Conservation (phyloP, 2,888 invertebrate genomes). For the Catocala sponsa region DNA sequence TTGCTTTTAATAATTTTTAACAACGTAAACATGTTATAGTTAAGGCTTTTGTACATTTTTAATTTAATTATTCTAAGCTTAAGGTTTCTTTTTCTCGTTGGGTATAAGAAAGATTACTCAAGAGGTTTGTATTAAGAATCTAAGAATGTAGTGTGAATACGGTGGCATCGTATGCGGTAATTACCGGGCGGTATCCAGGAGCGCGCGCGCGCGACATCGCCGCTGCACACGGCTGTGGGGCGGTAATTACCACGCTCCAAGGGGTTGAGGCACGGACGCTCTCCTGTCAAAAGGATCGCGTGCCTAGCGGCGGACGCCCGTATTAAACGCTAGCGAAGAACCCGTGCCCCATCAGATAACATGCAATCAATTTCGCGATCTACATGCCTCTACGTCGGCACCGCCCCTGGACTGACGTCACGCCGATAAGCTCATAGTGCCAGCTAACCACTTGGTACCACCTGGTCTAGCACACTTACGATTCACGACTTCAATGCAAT, state of each 20-base stretch:
- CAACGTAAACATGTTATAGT: no score
- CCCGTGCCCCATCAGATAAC: conserved; percentile 86
- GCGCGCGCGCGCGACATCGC: conserved; percentile 78
- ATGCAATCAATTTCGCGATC: conserved; percentile 88
- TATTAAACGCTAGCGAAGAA: conserved; percentile 87
- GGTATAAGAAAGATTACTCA: neutral
- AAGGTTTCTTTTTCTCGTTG: neutral
- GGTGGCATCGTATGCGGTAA: conserved; percentile 43
- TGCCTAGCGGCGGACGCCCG: conserved; percentile 81
- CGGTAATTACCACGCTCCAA: conserved; percentile 81
- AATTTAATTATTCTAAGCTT: no score
- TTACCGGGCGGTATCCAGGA: conserved; percentile 42
- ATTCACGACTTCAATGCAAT: conserved; percentile 54
- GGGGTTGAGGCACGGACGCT: conserved; percentile 79
- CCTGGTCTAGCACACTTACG: conserved; percentile 61
- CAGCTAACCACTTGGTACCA: conserved; percentile 82
- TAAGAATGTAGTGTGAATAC: conserved; percentile 31
- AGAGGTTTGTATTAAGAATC: conserved; percentile 14
- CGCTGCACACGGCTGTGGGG: conserved; percentile 76
- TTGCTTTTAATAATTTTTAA: no score
- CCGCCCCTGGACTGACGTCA: conserved; percentile 85
- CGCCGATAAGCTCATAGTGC: conserved; percentile 82
- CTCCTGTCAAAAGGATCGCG: conserved; percentile 87
- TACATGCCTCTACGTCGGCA: conserved; percentile 85
- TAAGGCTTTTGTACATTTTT: no score